Percentiles rank a stretch among this genome's conserved stretches.
Conservation (phyloP, 1,140 invertebrate genomes). For the Tetragonula clypearis region DNA sequence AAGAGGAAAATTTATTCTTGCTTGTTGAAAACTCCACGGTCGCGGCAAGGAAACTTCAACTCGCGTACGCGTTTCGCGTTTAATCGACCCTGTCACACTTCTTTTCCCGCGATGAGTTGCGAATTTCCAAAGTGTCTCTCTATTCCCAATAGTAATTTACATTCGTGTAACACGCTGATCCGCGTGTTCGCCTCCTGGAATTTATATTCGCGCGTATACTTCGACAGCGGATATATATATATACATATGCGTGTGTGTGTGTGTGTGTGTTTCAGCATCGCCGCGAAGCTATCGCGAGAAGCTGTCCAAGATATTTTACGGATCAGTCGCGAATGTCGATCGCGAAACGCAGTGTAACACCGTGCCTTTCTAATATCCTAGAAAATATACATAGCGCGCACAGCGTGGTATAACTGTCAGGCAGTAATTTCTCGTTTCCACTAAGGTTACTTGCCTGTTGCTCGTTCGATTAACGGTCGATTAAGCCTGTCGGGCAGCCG, state of each 20-base stretch:
- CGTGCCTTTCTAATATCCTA: slow-evolving; percentile 46
- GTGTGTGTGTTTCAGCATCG: slow-evolving; percentile 1
- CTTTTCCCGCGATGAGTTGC: neutral
- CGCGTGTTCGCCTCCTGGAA: neutral
- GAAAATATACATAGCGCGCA: slow-evolving; percentile 23
- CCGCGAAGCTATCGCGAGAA: slow-evolving; percentile 28
- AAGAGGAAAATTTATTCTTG: too few relatives aligned
- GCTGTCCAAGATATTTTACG: slow-evolving; percentile 34
- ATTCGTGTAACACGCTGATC: slow-evolving; percentile 1
- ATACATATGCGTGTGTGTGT: too few relatives aligned
- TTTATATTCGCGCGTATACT: neutral
- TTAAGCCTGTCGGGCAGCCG: slow-evolving; percentile 66
- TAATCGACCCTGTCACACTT: neutral
- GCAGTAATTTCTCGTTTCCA: slow-evolving; percentile 57
- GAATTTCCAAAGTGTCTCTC: neutral
- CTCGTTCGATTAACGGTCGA: slow-evolving; percentile 69
- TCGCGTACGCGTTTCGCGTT: neutral
- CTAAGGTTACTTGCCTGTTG: slow-evolving; percentile 61
- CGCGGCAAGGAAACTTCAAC: too few relatives aligned
- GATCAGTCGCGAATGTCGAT: slow-evolving; percentile 2
- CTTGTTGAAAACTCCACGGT: too few relatives aligned
- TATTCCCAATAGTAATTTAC: slow-evolving; percentile 1
- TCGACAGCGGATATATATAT: too few relatives aligned
- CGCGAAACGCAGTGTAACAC: neutral
- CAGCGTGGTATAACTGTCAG: slow-evolving; percentile 62